Percentiles rank a stretch among this genome's conserved stretches.
These are phyloP conservation scores for Lepidonotus clava DNA, from an alignment of 2,888 invertebrate species.

Conservation along the genomic window DNA sequence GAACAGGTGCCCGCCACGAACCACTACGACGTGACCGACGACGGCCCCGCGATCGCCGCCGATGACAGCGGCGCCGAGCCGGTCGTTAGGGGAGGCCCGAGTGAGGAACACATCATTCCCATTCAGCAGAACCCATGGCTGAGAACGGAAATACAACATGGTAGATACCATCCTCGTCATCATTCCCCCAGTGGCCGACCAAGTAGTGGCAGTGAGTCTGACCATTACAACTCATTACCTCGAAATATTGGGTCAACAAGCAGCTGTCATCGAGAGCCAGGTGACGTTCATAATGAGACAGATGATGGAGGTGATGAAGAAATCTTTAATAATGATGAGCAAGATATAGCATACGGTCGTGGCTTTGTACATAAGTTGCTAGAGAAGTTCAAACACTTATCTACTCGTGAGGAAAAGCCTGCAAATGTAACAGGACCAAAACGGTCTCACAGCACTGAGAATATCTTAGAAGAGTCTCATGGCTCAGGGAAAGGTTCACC, in stretches of 20 bases:
- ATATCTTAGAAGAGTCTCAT: conserved; percentile 44
- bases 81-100: not conserved
- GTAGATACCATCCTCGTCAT: conserved; percentile 14
- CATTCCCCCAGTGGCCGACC: not conserved
- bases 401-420: conserved; percentile 8
- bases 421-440: conserved; percentile 16
- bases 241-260: conserved; percentile 49
- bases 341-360: conserved; percentile 74
- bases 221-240: conserved; percentile 16
- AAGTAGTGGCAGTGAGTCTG: not conserved
- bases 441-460: conserved; percentile 55
- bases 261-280: conserved; percentile 56
- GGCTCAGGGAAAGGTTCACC: conserved; percentile 18
- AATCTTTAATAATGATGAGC: conserved; percentile 54
- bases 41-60: not conserved
- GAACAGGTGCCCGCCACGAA: conserved; percentile 3
- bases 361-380: conserved; percentile 77
- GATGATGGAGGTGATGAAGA: conserved; percentile 28
- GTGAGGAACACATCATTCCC: conserved; percentile 57
- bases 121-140: conserved; percentile 59
- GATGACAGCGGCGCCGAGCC: not conserved
- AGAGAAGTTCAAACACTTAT: conserved; percentile 68
- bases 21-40: not conserved
- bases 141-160: conserved; percentile 56
- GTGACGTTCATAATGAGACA: conserved; percentile 1